These are phyloP conservation scores for Xenopus laevis DNA, from an alignment of 2,113 vertebrate genomes.

Conservation along the genomic window DNA sequence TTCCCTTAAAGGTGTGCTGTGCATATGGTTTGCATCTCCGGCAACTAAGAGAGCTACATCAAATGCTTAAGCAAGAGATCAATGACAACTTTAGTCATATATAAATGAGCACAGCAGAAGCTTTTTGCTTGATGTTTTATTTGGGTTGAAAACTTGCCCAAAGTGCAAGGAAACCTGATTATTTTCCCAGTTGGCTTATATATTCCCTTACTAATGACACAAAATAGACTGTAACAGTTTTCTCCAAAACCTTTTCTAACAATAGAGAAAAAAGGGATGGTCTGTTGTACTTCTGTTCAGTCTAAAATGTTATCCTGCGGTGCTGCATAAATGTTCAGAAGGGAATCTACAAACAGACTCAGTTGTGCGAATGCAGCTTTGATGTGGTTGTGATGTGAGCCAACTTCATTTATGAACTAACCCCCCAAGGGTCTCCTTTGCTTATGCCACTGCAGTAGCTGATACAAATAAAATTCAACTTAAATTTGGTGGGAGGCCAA, in stretches of 20 bases:
- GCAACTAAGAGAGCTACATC: slow-evolving; percentile 46
- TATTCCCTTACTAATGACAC: slow-evolving; percentile 33
- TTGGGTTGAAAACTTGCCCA: slow-evolving; percentile 17
- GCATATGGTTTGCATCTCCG: slow-evolving; percentile 51
- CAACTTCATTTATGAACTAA: slow-evolving; percentile 29
- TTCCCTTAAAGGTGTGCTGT: slow-evolving; percentile 60
- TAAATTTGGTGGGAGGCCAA: slow-evolving; percentile 40
- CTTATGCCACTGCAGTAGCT: slow-evolving; percentile 29
- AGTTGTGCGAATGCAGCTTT: background rate
- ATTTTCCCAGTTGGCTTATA: slow-evolving; percentile 7
- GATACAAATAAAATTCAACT: slow-evolving; percentile 46
- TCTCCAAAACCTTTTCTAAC: slow-evolving; percentile 31
- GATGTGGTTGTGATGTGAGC: background rate
- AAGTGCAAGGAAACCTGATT: slow-evolving; percentile 1
- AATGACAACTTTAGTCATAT: slow-evolving; percentile 52
- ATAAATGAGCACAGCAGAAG: slow-evolving; percentile 11
- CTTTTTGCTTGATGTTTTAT: background rate
- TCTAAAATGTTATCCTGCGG: background rate
- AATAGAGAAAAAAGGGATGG: background rate
- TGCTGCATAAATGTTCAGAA: fast-evolving
- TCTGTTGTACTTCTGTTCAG: background rate
- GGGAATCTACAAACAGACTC: slow-evolving; percentile 34
- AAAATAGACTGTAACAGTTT: slow-evolving; percentile 4
- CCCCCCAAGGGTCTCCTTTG: slow-evolving; percentile 32
- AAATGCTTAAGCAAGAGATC: slow-evolving; percentile 46